Base-by-base conservation (phyloP, 2,113 vertebrate species). In the Crypturellus undulatus region DNA sequence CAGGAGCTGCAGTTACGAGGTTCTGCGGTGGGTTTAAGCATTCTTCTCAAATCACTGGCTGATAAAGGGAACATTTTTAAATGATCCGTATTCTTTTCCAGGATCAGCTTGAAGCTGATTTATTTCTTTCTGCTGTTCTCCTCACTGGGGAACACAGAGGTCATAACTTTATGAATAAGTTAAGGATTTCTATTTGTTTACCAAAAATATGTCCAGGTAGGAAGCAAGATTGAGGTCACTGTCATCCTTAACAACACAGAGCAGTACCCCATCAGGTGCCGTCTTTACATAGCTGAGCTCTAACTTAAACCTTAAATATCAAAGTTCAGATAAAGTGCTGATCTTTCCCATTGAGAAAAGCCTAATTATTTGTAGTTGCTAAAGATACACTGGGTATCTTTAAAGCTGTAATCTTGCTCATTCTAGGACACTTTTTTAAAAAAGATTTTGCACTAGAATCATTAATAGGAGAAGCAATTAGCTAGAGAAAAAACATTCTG, bases 281-380 rank as follows among this genome's bases (percentile, higher is more conserved):
- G 43, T 75, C 86, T 45, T 91, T 84, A 59, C 49, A 28, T 5
- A 82, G 92, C 8, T 95, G 81, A 93, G 77, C 67, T 81, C 79
- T 94, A 81, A 94, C 80, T 94, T 92, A 93, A 96, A 84, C 43
- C 62, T 90, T 80, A 86, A 93, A 92, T 93, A 92, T 88, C 87
- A 62, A 47, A 88, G 69, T 75, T 60, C 60, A 47, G 71, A 64
- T 64, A 63, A 94, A 94, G 79, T 40, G 56, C 49, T 96, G 87
- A 86, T 45, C 77, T 85, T 92, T 95, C 90, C 77, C 65, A 82
- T 78, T 45, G 75, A 83, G 86, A 82, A 93, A 80, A 90, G 58
- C 71, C 75, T 43, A 80, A 85, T 65, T 84, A 79, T 85, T 89
- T 70, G 89, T 84, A 86, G 68, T 69, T 87, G 60, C 83, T 93